phyloP scores from a whole-genome alignment of 2,888 invertebrate species.

The Leistus spinibarbis region DNA sequence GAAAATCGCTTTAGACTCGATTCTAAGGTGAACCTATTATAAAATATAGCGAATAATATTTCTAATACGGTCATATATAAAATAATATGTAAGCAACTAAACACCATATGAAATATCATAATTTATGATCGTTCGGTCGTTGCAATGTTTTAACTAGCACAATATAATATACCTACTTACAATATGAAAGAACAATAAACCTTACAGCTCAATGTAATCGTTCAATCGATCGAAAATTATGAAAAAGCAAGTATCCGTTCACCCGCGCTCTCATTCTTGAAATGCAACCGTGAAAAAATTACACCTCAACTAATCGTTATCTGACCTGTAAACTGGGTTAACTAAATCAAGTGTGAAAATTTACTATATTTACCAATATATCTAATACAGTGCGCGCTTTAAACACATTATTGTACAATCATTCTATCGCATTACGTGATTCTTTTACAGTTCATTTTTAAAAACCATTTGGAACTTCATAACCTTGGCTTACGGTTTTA shows the following conservation, averaged over 20 bases:
- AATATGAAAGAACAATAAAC: constrained; percentile 9
- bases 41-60: neutral
- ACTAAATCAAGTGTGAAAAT: constrained; percentile 8
- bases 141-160: neutral
- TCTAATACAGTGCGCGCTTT: neutral
- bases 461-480: too few relatives aligned
- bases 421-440: too few relatives aligned
- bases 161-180: neutral
- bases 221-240: constrained; percentile 4
- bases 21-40: too few relatives aligned
- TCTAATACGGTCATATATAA: neutral
- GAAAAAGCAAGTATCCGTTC: neutral
- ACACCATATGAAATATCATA: neutral
- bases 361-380: constrained; percentile 2
- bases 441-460: too few relatives aligned
- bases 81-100: neutral
- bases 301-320: constrained; percentile 1
- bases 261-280: constrained; percentile 3
- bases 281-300: neutral
- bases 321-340: constrained; percentile 10
- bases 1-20: too few relatives aligned
- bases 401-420: neutral
- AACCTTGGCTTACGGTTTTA: too few relatives aligned
- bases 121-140: neutral
- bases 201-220: constrained; percentile 7